Percentiles rank a stretch among this genome's conserved stretches.
These are phyloP conservation scores for Tiphia femorata DNA, from an alignment of 2,888 invertebrate genomes.

Conservation along the genomic window DNA sequence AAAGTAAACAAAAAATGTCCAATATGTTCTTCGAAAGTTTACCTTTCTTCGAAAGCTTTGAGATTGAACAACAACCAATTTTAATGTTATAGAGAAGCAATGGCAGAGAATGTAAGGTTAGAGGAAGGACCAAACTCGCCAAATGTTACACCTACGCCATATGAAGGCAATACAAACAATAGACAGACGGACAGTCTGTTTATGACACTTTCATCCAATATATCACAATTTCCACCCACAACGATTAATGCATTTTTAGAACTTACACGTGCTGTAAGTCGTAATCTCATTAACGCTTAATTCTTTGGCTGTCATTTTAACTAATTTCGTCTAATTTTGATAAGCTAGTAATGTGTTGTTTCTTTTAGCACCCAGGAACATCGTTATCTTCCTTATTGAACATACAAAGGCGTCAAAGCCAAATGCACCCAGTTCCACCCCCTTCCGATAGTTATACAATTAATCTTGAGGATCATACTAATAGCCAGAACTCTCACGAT, in stretches of 20 bases:
- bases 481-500: conserved; percentile 21
- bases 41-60: not conserved
- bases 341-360: too few species aligned
- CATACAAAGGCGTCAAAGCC: conserved; percentile 64
- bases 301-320: too few species aligned
- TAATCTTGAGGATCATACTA: conserved; percentile 52
- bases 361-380: conserved; percentile 49
- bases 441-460: conserved; percentile 61
- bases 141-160: not conserved
- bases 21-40: too few species aligned
- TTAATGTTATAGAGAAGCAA: conserved; percentile 15
- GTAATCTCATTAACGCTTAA: too few species aligned
- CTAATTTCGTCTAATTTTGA: too few species aligned
- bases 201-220: conserved; percentile 15
- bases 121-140: not conserved
- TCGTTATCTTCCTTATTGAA: conserved; percentile 57
- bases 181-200: conserved; percentile 9
- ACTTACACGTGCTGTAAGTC: conserved; percentile 72
- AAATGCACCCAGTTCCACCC: conserved; percentile 66
- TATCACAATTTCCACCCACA: not conserved
- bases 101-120: conserved; percentile 16
- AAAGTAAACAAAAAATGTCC: too few species aligned
- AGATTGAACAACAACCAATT: not conserved
- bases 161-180: conserved; percentile 7
- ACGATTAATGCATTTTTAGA: conserved; percentile 23